Base-by-base conservation (phyloP, 2,113 vertebrate species). In the Proterorhinus semilunaris region DNA sequence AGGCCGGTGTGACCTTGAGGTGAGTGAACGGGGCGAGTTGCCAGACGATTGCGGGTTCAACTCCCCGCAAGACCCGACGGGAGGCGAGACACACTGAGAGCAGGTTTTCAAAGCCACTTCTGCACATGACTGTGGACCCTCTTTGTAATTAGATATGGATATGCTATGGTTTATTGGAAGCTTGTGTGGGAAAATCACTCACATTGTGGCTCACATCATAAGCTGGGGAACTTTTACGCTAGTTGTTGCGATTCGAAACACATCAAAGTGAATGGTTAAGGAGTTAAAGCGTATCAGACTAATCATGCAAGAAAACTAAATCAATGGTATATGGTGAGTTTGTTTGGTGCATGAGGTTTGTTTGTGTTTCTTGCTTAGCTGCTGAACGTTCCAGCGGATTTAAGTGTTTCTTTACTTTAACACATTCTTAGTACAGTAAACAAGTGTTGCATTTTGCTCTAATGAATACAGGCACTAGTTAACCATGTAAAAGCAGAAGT, bases 11-110 rank as follows among this genome's bases (percentile, higher is more conserved):
- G 48, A 44, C 72, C 45, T 49, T 62, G 75, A 65, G 62, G 46
- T 48, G 62, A 61, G 62, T 8, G 45, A 16, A 53, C 12, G 10
- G 16, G 10, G 12, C 7, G 49, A 48, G 6, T 6, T 43, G 68
- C 7, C 1, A 2, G 8, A 65, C 45, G 72, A 69, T 61, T 75
- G 69, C 50, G 10, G 45, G 70, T 80, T 69, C 59, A 71, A 80
- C 80, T 75, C 49, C 66, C 6, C 5, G 10, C 16, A 15, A 11
- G 45, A n/a, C 10, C 15, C 4, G 43, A 51, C 46, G 36, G 11
- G 8, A 61, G 58, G 42, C 42, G 13, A 61, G 58, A 6, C 58
- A 61, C 58, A 36, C 57, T 59, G 58, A n/a, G n/a, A n/a, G n/a
- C n/a, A n/a, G n/a, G n/a, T n/a, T n/a, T n/a, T n/a, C n/a, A n/a